phyloP scores from a whole-genome alignment of 2,113 vertebrate species.

The Ceratotherium simum region DNA sequence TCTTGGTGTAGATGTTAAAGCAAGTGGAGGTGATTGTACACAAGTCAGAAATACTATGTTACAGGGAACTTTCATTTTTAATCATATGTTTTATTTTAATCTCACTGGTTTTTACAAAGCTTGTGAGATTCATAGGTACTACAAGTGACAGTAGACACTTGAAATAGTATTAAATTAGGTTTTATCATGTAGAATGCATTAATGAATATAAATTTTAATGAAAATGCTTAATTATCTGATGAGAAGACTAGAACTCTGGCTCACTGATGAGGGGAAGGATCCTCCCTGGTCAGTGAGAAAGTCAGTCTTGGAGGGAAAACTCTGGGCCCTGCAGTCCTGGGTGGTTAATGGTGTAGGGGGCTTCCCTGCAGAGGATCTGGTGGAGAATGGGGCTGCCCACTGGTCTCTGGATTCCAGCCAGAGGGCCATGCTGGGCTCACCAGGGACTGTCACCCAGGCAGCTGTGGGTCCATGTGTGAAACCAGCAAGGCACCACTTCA shows the following conservation, averaged over 20 bases:
- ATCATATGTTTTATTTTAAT: neutral
- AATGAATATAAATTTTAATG: neutral
- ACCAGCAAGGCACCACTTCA: neutral
- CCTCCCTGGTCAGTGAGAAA: neutral
- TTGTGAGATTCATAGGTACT: neutral
- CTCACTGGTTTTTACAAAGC: neutral
- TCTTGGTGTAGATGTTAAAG: neutral
- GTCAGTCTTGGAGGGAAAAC: neutral
- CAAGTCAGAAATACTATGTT: neutral
- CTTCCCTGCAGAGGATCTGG: neutral
- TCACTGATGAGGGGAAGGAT: neutral
- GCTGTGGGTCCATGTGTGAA: neutral
- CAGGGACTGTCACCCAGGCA: neutral
- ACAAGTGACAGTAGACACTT: neutral
- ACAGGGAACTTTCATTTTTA: neutral
- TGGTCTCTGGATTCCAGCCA: neutral
- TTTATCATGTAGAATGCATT: neutral
- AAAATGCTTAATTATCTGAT: neutral
- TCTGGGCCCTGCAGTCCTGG: fast-evolving
- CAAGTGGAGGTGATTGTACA: neutral
- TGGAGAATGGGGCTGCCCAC: neutral
- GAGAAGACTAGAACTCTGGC: neutral
- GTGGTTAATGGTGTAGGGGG: neutral
- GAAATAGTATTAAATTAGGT: neutral
- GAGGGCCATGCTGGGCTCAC: neutral